Evolutionary conservation across 2,797 vertebrate genomes (phyloP).

Genomic region (Hyperoplus lanceolatus): DNA sequence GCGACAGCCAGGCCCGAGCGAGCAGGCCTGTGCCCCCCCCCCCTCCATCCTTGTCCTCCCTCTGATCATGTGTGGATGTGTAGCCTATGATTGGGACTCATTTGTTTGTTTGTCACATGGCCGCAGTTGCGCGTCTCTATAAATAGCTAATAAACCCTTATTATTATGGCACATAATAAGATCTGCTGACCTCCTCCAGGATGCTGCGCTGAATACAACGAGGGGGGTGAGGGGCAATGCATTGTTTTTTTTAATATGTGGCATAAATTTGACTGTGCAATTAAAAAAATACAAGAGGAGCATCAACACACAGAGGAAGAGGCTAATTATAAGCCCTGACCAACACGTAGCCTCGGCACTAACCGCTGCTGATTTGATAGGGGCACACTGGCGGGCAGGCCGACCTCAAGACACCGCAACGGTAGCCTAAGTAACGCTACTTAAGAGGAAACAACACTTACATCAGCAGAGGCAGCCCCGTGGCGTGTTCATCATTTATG

Average conservation of each 20-base stretch:
- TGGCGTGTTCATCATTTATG: slow-evolving; percentile 63
- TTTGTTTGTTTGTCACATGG: slow-evolving; percentile 10
- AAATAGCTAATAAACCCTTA: slow-evolving; percentile 16
- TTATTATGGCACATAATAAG: slow-evolving; percentile 11
- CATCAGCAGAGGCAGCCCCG: slow-evolving; percentile 71
- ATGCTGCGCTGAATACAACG: slow-evolving; percentile 3
- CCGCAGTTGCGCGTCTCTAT: slow-evolving; percentile 28
- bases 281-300: neutral
- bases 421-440: slow-evolving; percentile 6
- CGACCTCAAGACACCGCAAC: slow-evolving; percentile 23
- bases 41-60: neutral
- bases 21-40: slow-evolving; percentile 34
- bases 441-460: slow-evolving; percentile 66
- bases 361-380: slow-evolving; percentile 15
- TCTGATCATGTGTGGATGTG: neutral
- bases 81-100: neutral
- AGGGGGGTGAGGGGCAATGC: neutral
- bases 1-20: slow-evolving; percentile 32
- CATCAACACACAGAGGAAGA: slow-evolving; percentile 1
- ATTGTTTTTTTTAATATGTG: neutral
- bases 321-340: slow-evolving; percentile 13
- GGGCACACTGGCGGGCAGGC: slow-evolving; percentile 42
- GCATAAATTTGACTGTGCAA: neutral
- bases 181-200: slow-evolving; percentile 18
- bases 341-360: slow-evolving; percentile 27